Base-by-base conservation (phyloP, 1,140 invertebrate species). In the Episyrphus balteatus region DNA sequence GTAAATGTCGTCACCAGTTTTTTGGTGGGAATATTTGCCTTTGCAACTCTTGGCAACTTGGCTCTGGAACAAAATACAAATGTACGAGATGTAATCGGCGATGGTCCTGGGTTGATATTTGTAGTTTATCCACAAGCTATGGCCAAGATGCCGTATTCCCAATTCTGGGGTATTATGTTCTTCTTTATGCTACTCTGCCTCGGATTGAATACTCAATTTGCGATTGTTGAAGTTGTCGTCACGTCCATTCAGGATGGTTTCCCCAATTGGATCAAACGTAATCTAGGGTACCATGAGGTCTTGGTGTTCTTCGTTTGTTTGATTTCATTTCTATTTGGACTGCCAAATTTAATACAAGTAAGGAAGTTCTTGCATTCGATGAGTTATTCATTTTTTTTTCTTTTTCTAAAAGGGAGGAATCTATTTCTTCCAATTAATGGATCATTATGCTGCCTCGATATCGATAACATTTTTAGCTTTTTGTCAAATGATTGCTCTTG, bases 181-280 rank as follows among this genome's bases (percentile, higher is more conserved):
- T 93, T 93, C 75, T 84, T 88, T 55, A 92, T 92, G 86, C 75
- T 93, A 44, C 76, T 92, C 17, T 88, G 88, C 61, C 75, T 92
- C 5, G 88, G 89, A 33, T 75, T 95, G 26, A 92, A 94, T 65
- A 93, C 87, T 69, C 87, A 92, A 79, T 88, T 89, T 73, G 87
- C 87, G 6, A 86, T 89, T 44, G 86, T 92, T 26, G 89, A 94
- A 74, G 89, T 92, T 1, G 87, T 94, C 1, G 84, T 92, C 0
- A 93, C 90, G 2, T 89, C 88, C 1, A 83, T 94, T 55, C 86
- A 92, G 72, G 91, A 94, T 62, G 88, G 87, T 30, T 92, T 92
- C 67, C 85, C 85, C 0, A 78, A 81, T 26, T 84, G 84, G 78
- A 86, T 92, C 19, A 83, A 84, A 52, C 82, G 77, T 48, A 79